Conservation (phyloP, 2,797 vertebrate genomes). For the Chloroceryle amazona region DNA sequence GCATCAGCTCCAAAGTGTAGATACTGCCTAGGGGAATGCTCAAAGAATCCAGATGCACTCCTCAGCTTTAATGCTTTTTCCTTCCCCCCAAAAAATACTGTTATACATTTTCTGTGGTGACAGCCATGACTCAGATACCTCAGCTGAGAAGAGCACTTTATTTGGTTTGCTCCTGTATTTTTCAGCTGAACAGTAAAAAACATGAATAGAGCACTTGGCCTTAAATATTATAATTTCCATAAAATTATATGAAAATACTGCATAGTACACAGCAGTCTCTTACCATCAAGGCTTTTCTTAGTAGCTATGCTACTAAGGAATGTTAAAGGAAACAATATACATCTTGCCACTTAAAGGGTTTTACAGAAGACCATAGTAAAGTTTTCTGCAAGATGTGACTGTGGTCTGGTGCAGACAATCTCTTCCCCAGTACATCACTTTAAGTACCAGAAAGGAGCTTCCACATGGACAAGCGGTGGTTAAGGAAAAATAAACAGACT, state of each 20-base stretch:
- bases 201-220: neutral
- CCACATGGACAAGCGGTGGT: neutral
- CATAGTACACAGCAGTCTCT: neutral
- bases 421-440: neutral
- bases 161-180: neutral
- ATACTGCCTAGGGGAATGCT: neutral
- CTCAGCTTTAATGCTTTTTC: neutral
- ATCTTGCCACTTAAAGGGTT: neutral
- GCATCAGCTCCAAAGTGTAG: neutral
- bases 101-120: neutral
- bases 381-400: neutral
- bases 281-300: neutral
- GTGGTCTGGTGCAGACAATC: neutral
- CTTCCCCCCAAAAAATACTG: neutral
- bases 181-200: neutral
- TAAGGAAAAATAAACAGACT: neutral
- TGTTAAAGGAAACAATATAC: neutral
- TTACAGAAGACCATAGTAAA: neutral
- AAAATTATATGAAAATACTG: neutral
- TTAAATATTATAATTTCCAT: neutral
- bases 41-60: neutral
- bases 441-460: neutral
- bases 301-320: neutral
- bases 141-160: neutral
- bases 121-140: neutral